Conservation (phyloP, 2,888 invertebrate genomes). For the Lamellibrachia satsuma region DNA sequence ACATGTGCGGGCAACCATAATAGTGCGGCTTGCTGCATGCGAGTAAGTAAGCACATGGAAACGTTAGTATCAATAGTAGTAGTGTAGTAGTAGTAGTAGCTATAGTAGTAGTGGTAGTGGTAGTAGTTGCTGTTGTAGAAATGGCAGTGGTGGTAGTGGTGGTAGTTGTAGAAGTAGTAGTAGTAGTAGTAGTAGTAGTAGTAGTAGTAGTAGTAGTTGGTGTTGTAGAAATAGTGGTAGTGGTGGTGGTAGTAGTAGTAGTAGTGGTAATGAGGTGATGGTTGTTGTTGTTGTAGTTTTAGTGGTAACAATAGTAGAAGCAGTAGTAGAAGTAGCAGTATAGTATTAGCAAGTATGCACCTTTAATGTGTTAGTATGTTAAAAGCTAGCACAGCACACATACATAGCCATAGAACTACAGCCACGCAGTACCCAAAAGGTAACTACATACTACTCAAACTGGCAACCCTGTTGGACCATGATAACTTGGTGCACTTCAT, state of each 20-base stretch:
- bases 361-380: background rate
- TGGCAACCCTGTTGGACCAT: background rate
- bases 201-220: background rate
- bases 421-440: background rate
- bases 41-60: background rate
- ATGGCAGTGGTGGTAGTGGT: background rate
- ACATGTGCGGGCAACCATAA: background rate
- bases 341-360: background rate
- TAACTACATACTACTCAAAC: background rate
- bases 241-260: background rate
- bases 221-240: background rate
- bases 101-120: background rate
- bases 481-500: background rate
- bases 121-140: background rate
- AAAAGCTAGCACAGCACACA: background rate
- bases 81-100: background rate
- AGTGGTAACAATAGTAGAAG: background rate
- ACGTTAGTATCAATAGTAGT: background rate
- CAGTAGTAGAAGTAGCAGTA: background rate
- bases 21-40: slow-evolving; percentile 6
- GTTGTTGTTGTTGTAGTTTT: background rate
- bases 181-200: background rate
- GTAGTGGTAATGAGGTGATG: background rate
- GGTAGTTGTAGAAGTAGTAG: background rate
- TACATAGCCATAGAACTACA: background rate